Base-by-base conservation (phyloP, 2,113 vertebrate species). In the Erinaceus europaeus region DNA sequence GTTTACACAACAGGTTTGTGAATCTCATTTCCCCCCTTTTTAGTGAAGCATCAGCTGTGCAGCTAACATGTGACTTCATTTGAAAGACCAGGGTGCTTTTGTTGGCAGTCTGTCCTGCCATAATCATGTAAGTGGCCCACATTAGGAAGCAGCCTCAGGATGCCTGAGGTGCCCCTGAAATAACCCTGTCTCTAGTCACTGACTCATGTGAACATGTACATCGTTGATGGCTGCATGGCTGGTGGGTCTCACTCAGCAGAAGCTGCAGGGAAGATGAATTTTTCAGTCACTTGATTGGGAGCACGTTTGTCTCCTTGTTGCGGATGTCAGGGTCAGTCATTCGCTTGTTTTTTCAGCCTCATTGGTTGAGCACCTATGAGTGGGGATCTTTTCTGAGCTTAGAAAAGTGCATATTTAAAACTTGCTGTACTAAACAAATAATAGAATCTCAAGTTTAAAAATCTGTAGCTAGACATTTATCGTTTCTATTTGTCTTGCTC, bases 101-200 rank as follows among this genome's bases (percentile, higher is more conserved):
- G 34, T 69, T 69, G 80, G 90, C 72, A 76, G 44, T 40, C 23
- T 3, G 34, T 53, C 62, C 25, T 36, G 75, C 85, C 3, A 6
- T 84, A 46, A 17, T 65, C 27, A 40, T 86, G 29, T 80, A 67
- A 91, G 78, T 64, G 62, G 71, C 73, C 94, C 18, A 5, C 74
- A 11, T 89, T 79, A 71, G 88, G 62, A 53, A 90, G 42, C 25
- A 50, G 29, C 82, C 64, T 88, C 61, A 69, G 64, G 91, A 83
- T 34, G 89, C 93, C 85, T 40, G 76, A 20, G 0, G 59, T 86
- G 23, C 76, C 77, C 3, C 12, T 2, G 83, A 62, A 90, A 83
- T 29, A 44, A 21, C 53, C 68, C 23, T 0, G 1, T 76, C 61
- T 57, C 69, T 44, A 52, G 0, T 59, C 50, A 81, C 75, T 90